A percentile compares a stretch with the other conserved stretches of the same genome.
phyloP scores from a whole-genome alignment of 1,140 invertebrate species.

The Nasonia longicornis region DNA sequence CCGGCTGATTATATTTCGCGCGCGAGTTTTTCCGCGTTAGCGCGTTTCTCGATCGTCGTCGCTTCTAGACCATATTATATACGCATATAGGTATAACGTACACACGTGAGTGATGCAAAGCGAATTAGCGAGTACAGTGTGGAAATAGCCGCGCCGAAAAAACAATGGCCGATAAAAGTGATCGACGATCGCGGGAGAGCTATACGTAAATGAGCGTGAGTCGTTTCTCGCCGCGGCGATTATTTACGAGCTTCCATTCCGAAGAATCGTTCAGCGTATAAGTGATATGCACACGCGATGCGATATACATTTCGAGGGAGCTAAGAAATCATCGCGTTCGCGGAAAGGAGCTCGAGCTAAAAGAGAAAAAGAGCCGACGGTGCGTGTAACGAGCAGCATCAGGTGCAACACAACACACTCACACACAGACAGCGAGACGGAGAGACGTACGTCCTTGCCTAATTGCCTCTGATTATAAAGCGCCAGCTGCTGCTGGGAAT shows the following conservation, averaged over 20 bases:
- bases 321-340: not conserved
- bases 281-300: not conserved
- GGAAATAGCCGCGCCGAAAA: not conserved
- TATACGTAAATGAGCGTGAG: not conserved
- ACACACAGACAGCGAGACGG: not conserved
- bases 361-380: not conserved
- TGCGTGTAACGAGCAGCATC: not conserved
- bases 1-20: not conserved
- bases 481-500: not conserved
- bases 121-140: not conserved
- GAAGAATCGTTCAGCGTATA: not conserved
- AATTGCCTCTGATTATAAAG: constrained; percentile 3
- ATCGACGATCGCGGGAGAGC: not conserved
- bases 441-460: not conserved
- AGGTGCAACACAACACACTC: too few relatives aligned
- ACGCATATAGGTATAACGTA: too few relatives aligned
- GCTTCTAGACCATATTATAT: too few relatives aligned
- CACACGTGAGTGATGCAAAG: too few relatives aligned
- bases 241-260: not conserved
- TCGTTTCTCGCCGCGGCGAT: not conserved
- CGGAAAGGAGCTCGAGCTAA: not conserved
- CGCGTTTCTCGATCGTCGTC: not conserved
- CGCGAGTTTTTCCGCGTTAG: not conserved
- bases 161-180: constrained; percentile 1
- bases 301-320: too few relatives aligned